phyloP scores from a whole-genome alignment of 2,888 invertebrate species.

The Conops quadrifasciatus region DNA sequence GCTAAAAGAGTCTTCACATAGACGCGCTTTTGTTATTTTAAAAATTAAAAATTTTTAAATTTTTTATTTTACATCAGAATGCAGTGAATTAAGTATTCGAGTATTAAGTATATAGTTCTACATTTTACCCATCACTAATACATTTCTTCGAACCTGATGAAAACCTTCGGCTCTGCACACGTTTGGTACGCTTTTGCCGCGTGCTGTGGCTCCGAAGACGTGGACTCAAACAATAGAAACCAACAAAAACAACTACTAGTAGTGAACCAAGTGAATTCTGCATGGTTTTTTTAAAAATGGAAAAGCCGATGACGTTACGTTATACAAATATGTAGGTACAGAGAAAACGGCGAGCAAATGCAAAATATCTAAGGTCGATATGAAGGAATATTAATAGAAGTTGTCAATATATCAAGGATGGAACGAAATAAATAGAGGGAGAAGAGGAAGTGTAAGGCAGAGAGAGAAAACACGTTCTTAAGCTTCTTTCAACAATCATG shows the following conservation, averaged over 20 bases:
- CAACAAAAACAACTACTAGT: conserved; percentile 16
- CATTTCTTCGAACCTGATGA: background rate
- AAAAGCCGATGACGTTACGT: too few relatives aligned
- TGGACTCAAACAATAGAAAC: background rate
- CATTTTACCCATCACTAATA: background rate
- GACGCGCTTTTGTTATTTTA: too few relatives aligned
- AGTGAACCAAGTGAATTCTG: too few relatives aligned
- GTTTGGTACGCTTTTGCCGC: conserved; percentile 36
- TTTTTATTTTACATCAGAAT: too few relatives aligned
- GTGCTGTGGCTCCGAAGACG: conserved; percentile 19
- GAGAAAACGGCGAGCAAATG: background rate
- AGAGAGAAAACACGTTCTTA: background rate
- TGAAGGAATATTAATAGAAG: conserved; percentile 28
- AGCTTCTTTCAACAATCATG: too few relatives aligned
- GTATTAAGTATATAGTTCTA: background rate
- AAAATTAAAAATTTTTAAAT: too few relatives aligned
- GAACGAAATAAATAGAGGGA: too few relatives aligned
- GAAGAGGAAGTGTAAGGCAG: background rate
- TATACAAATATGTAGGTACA: background rate
- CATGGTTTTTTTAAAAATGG: too few relatives aligned
- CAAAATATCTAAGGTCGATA: conserved; percentile 1
- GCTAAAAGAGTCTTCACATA: too few relatives aligned
- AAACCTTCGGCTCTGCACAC: conserved; percentile 7
- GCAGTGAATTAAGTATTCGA: background rate
- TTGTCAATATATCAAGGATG: conserved; percentile 13